Percentiles rank a stretch among this genome's conserved stretches.
phyloP scores from a whole-genome alignment of 1,140 invertebrate species.

The Thaumetopoea pityocampa region DNA sequence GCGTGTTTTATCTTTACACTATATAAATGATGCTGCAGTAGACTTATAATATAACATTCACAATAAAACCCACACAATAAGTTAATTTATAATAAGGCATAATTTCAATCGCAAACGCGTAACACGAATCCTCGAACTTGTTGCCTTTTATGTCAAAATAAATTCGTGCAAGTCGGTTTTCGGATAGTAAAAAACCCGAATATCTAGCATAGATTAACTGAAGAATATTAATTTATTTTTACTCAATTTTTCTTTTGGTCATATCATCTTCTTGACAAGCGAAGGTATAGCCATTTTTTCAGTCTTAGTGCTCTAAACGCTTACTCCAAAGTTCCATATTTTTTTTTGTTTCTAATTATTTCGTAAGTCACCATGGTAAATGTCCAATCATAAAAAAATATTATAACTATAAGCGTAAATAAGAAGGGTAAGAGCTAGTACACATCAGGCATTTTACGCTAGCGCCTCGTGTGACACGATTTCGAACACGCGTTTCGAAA shows the following conservation, averaged over 20 bases:
- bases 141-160: slow-evolving; percentile 14
- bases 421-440: too few relatives aligned
- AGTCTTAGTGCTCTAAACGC: slow-evolving; percentile 69
- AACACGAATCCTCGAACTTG: background rate
- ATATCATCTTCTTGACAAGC: slow-evolving; percentile 8
- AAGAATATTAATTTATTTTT: slow-evolving; percentile 10
- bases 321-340: slow-evolving; percentile 31
- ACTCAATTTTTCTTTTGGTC: slow-evolving; percentile 9
- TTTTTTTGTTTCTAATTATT: slow-evolving; percentile 30
- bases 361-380: slow-evolving; percentile 37
- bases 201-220: slow-evolving; percentile 1
- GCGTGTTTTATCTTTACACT: too few relatives aligned
- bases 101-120: slow-evolving; percentile 11
- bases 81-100: too few relatives aligned
- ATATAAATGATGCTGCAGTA: too few relatives aligned
- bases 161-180: slow-evolving; percentile 12
- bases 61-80: too few relatives aligned
- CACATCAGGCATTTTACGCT: too few relatives aligned
- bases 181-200: slow-evolving; percentile 5
- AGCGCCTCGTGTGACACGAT: too few relatives aligned
- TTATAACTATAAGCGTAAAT: too few relatives aligned
- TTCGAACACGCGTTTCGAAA: too few relatives aligned
- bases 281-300: slow-evolving; percentile 47
- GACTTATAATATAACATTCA: too few relatives aligned
- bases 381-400: slow-evolving; percentile 33